A percentile compares a stretch with the other conserved stretches of the same genome.
These are phyloP conservation scores for Cherax quadricarinatus DNA, from an alignment of 1,140 invertebrate species.

Conservation along the genomic window DNA sequence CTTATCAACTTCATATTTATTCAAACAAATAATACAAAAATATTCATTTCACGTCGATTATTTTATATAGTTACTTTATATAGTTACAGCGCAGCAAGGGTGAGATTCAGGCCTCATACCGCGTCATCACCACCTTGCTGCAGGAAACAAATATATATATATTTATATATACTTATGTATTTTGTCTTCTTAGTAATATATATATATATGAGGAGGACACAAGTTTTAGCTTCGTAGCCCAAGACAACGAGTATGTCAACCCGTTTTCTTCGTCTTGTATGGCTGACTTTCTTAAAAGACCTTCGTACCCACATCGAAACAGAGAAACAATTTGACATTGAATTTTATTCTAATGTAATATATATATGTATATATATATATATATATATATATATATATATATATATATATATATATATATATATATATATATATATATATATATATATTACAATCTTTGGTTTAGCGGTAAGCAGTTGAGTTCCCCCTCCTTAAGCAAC, in stretches of 20 bases:
- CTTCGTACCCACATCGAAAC: neutral
- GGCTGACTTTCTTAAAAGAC: too few species aligned
- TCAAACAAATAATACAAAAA: conserved; percentile 68
- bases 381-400: conserved; percentile 45
- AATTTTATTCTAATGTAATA: neutral
- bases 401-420: neutral
- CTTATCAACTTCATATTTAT: conserved; percentile 45
- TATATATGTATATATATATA: conserved; percentile 4
- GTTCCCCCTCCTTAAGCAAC: neutral
- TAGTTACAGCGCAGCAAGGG: too few species aligned
- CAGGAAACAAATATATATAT: conserved; percentile 8
- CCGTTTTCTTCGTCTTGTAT: too few species aligned
- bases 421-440: conserved; percentile 47
- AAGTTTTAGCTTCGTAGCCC: too few species aligned
- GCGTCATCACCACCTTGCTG: too few species aligned
- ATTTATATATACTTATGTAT: conserved; percentile 28
- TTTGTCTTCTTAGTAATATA: neutral
- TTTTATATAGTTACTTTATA: conserved; percentile 15
- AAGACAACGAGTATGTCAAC: too few species aligned
- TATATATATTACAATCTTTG: neutral
- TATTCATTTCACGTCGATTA: conserved; percentile 45
- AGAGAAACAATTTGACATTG: neutral
- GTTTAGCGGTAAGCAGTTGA: neutral
- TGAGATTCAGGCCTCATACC: too few species aligned
- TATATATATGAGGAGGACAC: neutral